A percentile compares a stretch with the other conserved stretches of the same genome.
These are phyloP conservation scores for Mustela lutreola DNA, from an alignment of 2,113 vertebrate genomes.

Conservation along the genomic window DNA sequence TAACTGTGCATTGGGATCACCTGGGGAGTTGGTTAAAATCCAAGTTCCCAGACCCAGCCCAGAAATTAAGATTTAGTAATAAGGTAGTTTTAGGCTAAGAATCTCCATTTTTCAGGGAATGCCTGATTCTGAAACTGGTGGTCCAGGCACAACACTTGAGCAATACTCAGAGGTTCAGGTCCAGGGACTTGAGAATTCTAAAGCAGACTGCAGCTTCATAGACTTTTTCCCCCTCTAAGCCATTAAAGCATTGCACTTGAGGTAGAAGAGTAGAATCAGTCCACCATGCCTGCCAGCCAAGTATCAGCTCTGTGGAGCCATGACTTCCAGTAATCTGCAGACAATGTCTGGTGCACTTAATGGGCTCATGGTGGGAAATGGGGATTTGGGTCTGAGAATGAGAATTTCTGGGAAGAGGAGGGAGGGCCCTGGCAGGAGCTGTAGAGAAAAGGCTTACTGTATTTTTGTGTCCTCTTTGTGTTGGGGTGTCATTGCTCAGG, in stretches of 20 bases:
- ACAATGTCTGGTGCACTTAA: background rate
- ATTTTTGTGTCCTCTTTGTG: background rate
- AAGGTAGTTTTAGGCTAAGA: background rate
- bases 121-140: background rate
- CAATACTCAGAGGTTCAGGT: background rate
- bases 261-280: background rate
- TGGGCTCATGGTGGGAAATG: background rate
- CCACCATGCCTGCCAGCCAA: too few relatives aligned
- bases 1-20: background rate
- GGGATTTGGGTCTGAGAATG: background rate
- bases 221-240: background rate
- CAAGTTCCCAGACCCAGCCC: background rate
- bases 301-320: background rate
- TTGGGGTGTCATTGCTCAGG: background rate
- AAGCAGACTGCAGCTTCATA: background rate
- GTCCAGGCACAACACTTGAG: background rate
- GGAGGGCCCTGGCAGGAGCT: background rate
- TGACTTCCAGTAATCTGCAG: background rate
- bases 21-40: background rate
- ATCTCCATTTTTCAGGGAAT: background rate
- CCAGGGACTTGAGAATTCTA: background rate
- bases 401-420: constrained; percentile 15
- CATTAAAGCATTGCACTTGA: background rate
- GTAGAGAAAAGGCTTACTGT: background rate
- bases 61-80: background rate